phyloP scores from a whole-genome alignment of 2,797 vertebrate species.

The Argya squamiceps region DNA sequence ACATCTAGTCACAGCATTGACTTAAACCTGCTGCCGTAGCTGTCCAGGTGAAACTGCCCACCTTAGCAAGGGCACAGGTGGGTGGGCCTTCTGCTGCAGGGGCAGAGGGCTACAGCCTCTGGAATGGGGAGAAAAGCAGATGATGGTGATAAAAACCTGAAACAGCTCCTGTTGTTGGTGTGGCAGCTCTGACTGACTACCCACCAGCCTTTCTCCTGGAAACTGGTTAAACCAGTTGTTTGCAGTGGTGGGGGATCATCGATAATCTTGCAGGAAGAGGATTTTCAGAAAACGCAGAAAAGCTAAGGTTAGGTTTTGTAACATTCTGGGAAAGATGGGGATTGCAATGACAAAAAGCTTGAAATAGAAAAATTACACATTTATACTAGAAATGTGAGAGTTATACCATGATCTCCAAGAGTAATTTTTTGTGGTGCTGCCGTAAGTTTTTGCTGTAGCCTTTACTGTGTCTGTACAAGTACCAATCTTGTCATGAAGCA shows the following conservation, averaged over 20 bases:
- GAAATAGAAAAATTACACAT: neutral
- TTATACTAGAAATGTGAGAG: neutral
- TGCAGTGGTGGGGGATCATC: neutral
- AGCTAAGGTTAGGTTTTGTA: neutral
- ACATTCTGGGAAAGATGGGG: neutral
- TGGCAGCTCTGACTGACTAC: neutral
- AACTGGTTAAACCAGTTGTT: neutral
- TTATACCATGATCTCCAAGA: neutral
- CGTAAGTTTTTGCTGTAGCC: neutral
- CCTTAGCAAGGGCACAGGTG: neutral
- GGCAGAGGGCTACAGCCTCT: neutral
- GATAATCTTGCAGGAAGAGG: neutral
- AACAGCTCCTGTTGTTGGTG: neutral
- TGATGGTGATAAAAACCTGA: neutral
- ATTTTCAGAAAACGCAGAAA: neutral
- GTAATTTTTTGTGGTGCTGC: neutral
- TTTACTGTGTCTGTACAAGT: neutral
- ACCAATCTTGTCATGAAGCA: neutral
- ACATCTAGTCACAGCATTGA: accelerated
- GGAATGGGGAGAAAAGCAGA: neutral
- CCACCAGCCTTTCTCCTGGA: neutral
- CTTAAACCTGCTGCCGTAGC: neutral
- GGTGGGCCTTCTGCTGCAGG: accelerated
- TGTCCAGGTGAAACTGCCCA: neutral
- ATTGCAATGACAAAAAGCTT: neutral